Evolutionary conservation across 2,888 invertebrate species (phyloP).

Genomic region (Leptopilina myrica): DNA sequence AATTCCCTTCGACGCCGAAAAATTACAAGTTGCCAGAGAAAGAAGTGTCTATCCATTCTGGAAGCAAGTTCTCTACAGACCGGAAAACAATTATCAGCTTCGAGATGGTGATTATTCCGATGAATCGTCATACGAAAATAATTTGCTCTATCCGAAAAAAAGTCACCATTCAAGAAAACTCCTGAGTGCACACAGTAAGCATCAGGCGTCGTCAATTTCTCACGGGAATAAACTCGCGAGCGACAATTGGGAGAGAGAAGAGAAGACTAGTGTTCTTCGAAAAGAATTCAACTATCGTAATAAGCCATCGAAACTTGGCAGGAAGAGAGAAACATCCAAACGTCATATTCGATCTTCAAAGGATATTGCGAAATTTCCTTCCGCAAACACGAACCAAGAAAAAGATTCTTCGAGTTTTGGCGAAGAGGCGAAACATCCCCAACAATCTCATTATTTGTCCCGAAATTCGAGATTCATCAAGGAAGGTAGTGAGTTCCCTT

Average conservation of each 20-base stretch:
- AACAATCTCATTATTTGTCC: background rate
- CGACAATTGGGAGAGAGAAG: slow-evolving; percentile 10
- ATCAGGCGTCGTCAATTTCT: background rate
- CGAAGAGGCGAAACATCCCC: no score
- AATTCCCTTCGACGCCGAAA: slow-evolving; percentile 12
- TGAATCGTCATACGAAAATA: background rate
- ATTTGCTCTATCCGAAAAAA: background rate
- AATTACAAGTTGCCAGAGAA: slow-evolving; percentile 21
- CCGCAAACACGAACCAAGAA: background rate
- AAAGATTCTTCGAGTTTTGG: background rate
- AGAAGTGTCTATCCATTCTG: slow-evolving; percentile 6
- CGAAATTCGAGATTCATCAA: background rate
- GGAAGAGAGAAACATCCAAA: background rate
- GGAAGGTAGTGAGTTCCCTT: slow-evolving; percentile 30
- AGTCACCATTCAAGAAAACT: slow-evolving; percentile 10
- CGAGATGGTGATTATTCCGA: background rate
- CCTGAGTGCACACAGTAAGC: background rate
- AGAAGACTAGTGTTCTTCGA: slow-evolving; percentile 17
- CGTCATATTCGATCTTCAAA: background rate
- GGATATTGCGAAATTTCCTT: background rate
- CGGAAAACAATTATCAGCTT: background rate
- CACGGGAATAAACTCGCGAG: background rate
- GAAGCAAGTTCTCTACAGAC: background rate
- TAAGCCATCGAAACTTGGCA: background rate
- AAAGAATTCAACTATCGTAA: background rate